Evolutionary conservation across 2,113 vertebrate genomes (phyloP), one percentile per base, ranked within the genome.

Genomic region (Aptenodytes patagonicus): DNA sequence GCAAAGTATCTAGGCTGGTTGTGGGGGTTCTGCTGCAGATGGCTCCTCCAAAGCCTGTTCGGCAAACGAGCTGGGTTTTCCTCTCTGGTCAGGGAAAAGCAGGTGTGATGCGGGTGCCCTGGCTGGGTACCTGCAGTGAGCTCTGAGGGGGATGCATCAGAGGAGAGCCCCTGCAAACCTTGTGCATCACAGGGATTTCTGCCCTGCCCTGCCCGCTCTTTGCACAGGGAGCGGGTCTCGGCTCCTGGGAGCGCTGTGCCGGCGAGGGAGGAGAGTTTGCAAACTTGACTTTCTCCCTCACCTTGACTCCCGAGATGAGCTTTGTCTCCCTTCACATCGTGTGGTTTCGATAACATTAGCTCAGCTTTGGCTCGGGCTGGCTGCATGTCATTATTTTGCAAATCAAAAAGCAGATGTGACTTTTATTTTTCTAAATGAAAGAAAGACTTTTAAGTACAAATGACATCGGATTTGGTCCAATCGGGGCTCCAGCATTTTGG

Each of bases 281-380:
- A 70, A 78, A 82, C 91, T 72, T 87, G 93, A 95, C 89, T 94
- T 97, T 95, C 90, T 95, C 49, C 31, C 77, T 95, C 92, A 95
- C 84, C 97, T 97, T 96, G 87, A 93, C 93, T 92, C 66, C 6
- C 1, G 7, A 76, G 83, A 89, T 92, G 93, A 95, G 89, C 83
- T 94, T 88, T 95, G 91, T 95, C 87, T 95, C 83, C 85, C 70
- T 95, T 95, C 94, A 77, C 20, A 1, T 96, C 36, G 64, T 92
- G 91, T 89, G 91, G 91, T 96, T 96, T 95, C 88, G 83, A 66
- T 89, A 95, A 87, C 66, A 38, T 96, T 44, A 96, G 93, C 89
- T 97, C 95, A 91, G 89, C 88, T 96, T 97, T 96, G 73, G 77
- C 84, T 94, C 11, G 0, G 76, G 58, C 71, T 91, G 69, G 47